Conservation (phyloP, 2,888 invertebrate genomes). For the Trachelus stipa region DNA sequence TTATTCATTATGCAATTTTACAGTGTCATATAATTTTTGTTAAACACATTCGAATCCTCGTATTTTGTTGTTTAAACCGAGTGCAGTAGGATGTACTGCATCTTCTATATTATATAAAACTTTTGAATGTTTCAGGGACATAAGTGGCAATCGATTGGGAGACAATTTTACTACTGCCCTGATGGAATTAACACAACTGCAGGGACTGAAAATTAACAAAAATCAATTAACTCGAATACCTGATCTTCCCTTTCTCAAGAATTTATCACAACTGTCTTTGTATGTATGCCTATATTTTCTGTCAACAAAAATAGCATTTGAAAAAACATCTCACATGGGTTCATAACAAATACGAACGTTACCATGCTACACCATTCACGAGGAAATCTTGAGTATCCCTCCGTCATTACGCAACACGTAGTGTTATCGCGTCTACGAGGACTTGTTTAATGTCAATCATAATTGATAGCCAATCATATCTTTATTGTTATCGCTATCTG, state of each 20-base stretch:
- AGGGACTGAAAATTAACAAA: slow-evolving; percentile 68
- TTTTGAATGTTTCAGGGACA: slow-evolving; percentile 67
- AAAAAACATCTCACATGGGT: background rate
- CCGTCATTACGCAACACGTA: background rate
- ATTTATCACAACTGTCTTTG: slow-evolving; percentile 68
- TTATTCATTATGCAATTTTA: slow-evolving; percentile 5
- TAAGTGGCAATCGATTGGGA: slow-evolving; percentile 71
- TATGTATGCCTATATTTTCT: slow-evolving; percentile 58
- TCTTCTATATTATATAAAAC: background rate
- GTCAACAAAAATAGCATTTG: background rate
- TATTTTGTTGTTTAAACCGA: background rate
- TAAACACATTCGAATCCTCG: slow-evolving; percentile 6
- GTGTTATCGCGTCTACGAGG: background rate
- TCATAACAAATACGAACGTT: background rate
- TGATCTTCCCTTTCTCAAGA: slow-evolving; percentile 49
- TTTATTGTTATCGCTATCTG: slow-evolving; percentile 7
- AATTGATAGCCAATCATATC: background rate
- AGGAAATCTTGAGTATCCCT: background rate
- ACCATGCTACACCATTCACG: background rate
- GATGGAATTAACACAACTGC: slow-evolving; percentile 68
- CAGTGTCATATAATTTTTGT: slow-evolving; percentile 9
- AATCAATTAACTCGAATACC: slow-evolving; percentile 66
- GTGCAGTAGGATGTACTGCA: background rate
- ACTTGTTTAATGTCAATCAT: background rate
- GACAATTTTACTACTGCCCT: slow-evolving; percentile 68